These are phyloP conservation scores for Pseudeuparius sepicola DNA, from an alignment of 2,888 invertebrate genomes.

Conservation along the genomic window DNA sequence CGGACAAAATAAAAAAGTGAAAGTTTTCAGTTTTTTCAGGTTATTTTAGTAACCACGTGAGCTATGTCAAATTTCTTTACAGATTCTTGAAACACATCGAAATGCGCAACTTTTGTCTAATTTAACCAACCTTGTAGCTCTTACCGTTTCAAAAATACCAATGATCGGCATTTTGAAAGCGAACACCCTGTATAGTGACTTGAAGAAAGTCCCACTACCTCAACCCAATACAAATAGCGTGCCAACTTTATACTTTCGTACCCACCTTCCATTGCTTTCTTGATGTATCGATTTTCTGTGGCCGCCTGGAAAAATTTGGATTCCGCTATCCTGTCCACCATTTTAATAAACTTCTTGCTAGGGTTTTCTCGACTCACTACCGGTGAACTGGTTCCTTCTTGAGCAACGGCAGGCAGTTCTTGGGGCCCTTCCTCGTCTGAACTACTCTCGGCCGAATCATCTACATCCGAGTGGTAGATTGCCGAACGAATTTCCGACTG, in stretches of 20 bases:
- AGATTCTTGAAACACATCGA: no score
- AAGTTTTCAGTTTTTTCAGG: no score
- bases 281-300: slow-evolving; percentile 76
- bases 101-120: no score
- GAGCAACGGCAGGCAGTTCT: slow-evolving; percentile 21
- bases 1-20: no score
- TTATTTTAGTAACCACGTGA: no score
- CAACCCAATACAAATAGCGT: not conserved
- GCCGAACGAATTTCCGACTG: slow-evolving; percentile 42
- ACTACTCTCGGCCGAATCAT: slow-evolving; percentile 72
- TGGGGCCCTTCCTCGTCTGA: slow-evolving; percentile 54
- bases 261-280: slow-evolving; percentile 71
- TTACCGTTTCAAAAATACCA: no score
- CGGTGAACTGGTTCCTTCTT: slow-evolving; percentile 14
- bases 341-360: slow-evolving; percentile 62
- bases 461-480: slow-evolving; percentile 65
- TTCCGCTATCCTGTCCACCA: slow-evolving; percentile 78
- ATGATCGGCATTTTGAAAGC: no score
- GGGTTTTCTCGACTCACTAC: slow-evolving; percentile 25
- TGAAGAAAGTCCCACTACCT: no score
- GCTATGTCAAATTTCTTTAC: no score
- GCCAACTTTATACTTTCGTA: not conserved
- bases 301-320: slow-evolving; percentile 84
- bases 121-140: no score
- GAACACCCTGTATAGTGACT: no score